These are phyloP conservation scores for Gryllus bimaculatus DNA, from an alignment of 1,140 invertebrate species.

Conservation along the genomic window DNA sequence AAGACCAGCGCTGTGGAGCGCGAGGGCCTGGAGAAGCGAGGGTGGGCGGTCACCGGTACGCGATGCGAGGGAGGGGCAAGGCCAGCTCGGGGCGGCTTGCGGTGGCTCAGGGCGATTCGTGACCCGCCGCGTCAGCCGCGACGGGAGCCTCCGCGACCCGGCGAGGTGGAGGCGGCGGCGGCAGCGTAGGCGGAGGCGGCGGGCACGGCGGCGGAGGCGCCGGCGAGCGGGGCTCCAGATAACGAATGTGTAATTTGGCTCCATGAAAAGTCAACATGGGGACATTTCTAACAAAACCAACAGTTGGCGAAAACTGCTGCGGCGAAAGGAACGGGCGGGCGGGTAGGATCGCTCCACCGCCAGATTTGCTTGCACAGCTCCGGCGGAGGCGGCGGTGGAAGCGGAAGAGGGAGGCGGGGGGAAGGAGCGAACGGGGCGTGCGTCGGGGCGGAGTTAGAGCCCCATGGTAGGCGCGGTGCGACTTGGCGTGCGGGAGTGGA, in stretches of 20 bases:
- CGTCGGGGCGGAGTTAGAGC: no score
- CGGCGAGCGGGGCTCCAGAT: not conserved
- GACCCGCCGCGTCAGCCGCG: not conserved
- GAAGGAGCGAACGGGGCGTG: no score
- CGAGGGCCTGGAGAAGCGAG: not conserved
- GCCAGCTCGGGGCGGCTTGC: no score
- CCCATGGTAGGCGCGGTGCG: no score
- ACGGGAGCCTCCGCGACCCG: not conserved
- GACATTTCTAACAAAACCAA: slow-evolving; percentile 5
- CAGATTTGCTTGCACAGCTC: not conserved
- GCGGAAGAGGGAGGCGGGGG: not conserved
- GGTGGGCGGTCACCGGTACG: not conserved
- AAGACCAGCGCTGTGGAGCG: not conserved
- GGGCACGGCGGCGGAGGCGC: not conserved
- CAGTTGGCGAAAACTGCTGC: not conserved
- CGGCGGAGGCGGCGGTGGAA: not conserved
- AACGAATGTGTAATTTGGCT: slow-evolving; percentile 4
- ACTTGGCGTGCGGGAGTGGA: no score
- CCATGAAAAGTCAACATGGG: not conserved
- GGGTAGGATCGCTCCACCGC: not conserved
- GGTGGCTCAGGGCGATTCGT: no score
- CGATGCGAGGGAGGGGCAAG: not conserved
- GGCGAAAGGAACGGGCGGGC: not conserved
- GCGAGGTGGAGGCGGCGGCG: not conserved
- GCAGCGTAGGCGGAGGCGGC: not conserved